phyloP scores from a whole-genome alignment of 2,113 vertebrate species.

The Rhodinocichla rosea region DNA sequence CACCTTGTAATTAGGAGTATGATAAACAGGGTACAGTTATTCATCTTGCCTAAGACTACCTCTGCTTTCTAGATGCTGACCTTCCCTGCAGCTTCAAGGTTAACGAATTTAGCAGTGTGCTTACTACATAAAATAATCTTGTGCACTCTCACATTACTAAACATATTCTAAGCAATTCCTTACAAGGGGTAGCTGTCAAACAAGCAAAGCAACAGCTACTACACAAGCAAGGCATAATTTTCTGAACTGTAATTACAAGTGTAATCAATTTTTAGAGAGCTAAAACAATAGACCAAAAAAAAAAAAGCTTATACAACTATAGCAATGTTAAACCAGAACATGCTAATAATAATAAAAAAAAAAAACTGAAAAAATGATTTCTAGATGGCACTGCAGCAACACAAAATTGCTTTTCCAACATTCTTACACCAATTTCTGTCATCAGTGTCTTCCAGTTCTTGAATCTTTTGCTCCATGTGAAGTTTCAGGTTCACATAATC shows the following conservation, averaged over 20 bases:
- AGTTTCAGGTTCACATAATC: conserved; percentile 69
- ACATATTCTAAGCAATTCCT: not conserved
- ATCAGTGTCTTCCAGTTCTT: conserved; percentile 69
- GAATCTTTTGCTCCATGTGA: conserved; percentile 65
- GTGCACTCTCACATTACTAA: conserved; percentile 53
- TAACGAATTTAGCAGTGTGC: not conserved
- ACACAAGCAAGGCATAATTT: not conserved
- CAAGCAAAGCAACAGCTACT: not conserved
- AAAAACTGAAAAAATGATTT: not conserved
- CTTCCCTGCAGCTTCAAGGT: conserved; percentile 29
- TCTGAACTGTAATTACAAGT: not conserved
- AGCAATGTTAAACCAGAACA: not conserved
- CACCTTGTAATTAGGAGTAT: not conserved
- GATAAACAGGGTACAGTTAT: not conserved
- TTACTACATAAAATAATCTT: conserved; percentile 6
- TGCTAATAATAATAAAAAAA: not conserved
- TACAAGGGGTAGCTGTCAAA: not conserved
- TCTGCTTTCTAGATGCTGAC: conserved; percentile 15
- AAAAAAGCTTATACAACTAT: not conserved
- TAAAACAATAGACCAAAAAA: not conserved
- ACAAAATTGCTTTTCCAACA: not conserved
- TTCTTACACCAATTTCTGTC: conserved; percentile 77
- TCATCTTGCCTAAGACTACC: not conserved
- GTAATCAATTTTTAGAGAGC: not conserved
- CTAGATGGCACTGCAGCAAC: not conserved